These are phyloP conservation scores for Drosophila pseudoananassae DNA, from an alignment of 1,140 invertebrate species.

Conservation along the genomic window DNA sequence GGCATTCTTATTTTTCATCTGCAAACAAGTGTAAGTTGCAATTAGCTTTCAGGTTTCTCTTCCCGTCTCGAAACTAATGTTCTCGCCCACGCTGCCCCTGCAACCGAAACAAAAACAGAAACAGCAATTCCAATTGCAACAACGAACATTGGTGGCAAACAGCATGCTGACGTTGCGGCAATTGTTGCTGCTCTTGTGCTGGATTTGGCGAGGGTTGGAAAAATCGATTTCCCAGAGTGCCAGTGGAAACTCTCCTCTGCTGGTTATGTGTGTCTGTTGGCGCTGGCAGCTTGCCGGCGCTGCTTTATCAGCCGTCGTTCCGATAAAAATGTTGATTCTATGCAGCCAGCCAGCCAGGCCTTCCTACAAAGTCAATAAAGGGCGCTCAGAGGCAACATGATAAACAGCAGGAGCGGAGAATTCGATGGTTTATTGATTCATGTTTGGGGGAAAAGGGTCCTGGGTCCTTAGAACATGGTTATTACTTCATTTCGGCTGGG, in stretches of 20 bases:
- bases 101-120: constrained; percentile 28
- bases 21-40: not conserved
- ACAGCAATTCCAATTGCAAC: not conserved
- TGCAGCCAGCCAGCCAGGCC: constrained; percentile 15
- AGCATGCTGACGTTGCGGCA: constrained; percentile 17
- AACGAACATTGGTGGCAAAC: constrained; percentile 11
- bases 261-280: constrained; percentile 21
- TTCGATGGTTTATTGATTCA: constrained; percentile 47
- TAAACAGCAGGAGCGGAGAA: constrained; percentile 4
- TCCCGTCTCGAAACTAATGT: no score
- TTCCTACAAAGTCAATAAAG: constrained; percentile 35
- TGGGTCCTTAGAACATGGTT: constrained; percentile 12
- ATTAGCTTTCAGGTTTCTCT: constrained; percentile 47
- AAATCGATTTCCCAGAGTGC: constrained; percentile 57
- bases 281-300: constrained; percentile 39
- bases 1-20: no score
- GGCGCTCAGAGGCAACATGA: constrained; percentile 5
- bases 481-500: constrained; percentile 50
- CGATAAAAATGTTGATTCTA: constrained; percentile 64
- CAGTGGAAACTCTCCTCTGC: constrained; percentile 28
- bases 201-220: constrained; percentile 56
- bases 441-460: not conserved
- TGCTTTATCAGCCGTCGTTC: constrained; percentile 47
- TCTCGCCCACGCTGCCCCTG: no score
- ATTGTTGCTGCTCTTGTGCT: constrained; percentile 48